phyloP scores from a whole-genome alignment of 2,797 vertebrate species.

The Schizothorax lantsangensis region DNA sequence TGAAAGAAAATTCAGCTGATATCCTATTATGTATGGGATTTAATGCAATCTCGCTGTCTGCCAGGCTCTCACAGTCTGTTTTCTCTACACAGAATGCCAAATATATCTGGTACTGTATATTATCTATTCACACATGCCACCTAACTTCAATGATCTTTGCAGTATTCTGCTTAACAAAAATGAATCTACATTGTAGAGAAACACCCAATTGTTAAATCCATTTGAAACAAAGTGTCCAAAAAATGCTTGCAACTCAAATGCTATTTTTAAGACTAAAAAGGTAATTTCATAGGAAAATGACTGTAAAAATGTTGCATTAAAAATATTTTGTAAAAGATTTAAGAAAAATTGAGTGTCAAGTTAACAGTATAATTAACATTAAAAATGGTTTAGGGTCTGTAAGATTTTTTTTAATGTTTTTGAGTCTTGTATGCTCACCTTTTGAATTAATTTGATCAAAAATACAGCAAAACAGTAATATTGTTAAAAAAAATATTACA shows the following conservation, averaged over 20 bases:
- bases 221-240: neutral
- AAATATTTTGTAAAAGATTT: neutral
- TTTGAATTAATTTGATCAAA: neutral
- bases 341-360: neutral
- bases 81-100: slow-evolving; percentile 43
- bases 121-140: slow-evolving; percentile 55
- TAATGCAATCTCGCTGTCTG: slow-evolving; percentile 33
- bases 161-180: neutral
- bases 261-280: neutral
- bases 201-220: neutral
- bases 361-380: neutral
- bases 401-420: neutral
- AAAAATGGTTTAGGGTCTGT: neutral
- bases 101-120: slow-evolving; percentile 45
- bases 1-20: slow-evolving; percentile 36
- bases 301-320: neutral
- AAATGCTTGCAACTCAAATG: neutral
- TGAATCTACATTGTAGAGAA: neutral
- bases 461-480: neutral
- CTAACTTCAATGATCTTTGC: slow-evolving; percentile 12
- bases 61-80: slow-evolving; percentile 6
- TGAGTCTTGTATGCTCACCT: neutral
- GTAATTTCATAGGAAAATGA: neutral
- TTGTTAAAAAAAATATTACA: neutral
- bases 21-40: slow-evolving; percentile 32